Percentiles rank a stretch among this genome's conserved stretches.
These are phyloP conservation scores for Drosophila histrio DNA, from an alignment of 2,888 invertebrate species.

Conservation along the genomic window DNA sequence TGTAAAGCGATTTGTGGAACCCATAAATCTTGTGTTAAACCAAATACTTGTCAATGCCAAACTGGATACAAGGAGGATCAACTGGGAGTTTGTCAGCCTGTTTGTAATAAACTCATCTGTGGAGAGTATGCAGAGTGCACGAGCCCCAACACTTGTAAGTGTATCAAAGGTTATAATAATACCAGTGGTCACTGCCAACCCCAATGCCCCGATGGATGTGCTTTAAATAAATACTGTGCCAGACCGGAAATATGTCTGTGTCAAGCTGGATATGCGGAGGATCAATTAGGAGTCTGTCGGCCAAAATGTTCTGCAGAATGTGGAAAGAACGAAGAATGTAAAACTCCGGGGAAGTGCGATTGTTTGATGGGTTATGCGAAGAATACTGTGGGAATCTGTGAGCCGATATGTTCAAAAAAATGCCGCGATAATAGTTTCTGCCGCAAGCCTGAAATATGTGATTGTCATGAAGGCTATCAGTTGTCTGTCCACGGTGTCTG, in stretches of 20 bases:
- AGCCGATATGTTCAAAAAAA: not conserved
- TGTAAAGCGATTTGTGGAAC: constrained; percentile 32
- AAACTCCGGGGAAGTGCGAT: not conserved
- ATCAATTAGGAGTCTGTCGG: not conserved
- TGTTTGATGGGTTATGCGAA: constrained; percentile 6
- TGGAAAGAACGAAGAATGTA: not conserved
- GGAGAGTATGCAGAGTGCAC: not conserved
- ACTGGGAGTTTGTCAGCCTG: constrained; percentile 16
- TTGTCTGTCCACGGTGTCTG: not conserved
- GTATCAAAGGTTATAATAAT: constrained; percentile 9
- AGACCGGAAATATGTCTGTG: constrained; percentile 20
- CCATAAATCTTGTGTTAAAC: constrained; percentile 73
- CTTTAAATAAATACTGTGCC: constrained; percentile 12
- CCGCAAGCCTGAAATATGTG: not conserved
- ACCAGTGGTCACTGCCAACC: not conserved
- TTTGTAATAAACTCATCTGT: constrained; percentile 2
- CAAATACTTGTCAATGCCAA: constrained; percentile 68
- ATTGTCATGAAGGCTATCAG: constrained; percentile 10
- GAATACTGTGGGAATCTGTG: not conserved
- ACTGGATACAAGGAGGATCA: constrained; percentile 15
- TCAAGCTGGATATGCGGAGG: not conserved
- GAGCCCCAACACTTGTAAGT: not conserved
- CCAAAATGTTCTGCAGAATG: constrained; percentile 2
- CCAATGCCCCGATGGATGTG: not conserved
- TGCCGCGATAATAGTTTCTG: constrained; percentile 19